These are phyloP conservation scores for Crocodylus rhombifer DNA, from an alignment of 2,797 vertebrate genomes.

Conservation along the genomic window DNA sequence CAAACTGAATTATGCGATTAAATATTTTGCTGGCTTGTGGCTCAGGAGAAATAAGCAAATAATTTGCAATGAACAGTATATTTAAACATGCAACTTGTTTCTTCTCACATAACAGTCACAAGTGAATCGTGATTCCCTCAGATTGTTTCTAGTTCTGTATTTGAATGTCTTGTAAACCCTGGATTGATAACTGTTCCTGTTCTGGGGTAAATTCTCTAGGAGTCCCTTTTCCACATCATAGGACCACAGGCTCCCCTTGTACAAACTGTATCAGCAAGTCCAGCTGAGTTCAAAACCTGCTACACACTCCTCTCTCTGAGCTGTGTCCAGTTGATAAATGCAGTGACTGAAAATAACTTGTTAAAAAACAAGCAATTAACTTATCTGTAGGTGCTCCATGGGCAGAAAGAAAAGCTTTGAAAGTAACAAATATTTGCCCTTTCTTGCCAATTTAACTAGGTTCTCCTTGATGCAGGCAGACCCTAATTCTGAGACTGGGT, in stretches of 20 bases:
- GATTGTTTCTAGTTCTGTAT: background rate
- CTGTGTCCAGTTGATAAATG: too few relatives aligned
- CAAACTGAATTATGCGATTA: background rate
- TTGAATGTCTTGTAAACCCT: background rate
- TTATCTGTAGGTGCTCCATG: background rate
- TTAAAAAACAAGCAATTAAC: too few relatives aligned
- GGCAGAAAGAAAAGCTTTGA: background rate
- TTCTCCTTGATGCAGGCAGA: fast-evolving
- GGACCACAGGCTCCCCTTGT: too few relatives aligned
- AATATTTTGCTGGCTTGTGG: background rate
- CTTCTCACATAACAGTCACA: background rate
- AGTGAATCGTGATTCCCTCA: background rate
- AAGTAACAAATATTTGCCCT: background rate
- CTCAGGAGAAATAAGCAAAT: background rate
- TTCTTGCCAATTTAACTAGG: background rate
- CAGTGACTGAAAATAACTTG: too few relatives aligned
- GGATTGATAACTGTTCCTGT: background rate
- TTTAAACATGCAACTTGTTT: background rate
- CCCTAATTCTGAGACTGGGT: fast-evolving
- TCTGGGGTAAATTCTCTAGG: too few relatives aligned
- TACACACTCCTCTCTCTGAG: too few relatives aligned
- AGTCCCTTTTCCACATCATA: too few relatives aligned
- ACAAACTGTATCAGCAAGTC: too few relatives aligned
- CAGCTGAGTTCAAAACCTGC: too few relatives aligned
- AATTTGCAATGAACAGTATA: background rate